These are phyloP conservation scores for Eulemur macaco DNA, from an alignment of 2,113 vertebrate species.

Conservation along the genomic window DNA sequence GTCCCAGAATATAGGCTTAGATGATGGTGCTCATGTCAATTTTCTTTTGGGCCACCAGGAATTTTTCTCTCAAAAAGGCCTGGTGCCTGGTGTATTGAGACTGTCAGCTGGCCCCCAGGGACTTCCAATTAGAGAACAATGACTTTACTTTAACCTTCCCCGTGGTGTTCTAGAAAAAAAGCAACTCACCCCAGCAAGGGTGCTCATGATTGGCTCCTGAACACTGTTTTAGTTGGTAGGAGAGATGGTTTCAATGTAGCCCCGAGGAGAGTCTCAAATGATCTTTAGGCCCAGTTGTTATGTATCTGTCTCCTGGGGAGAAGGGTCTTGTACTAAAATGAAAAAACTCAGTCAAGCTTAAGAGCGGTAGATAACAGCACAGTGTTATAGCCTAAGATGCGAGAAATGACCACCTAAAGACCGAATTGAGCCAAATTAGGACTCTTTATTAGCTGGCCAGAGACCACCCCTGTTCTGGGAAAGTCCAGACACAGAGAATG, in stretches of 20 bases:
- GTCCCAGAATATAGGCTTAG: neutral
- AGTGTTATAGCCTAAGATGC: neutral
- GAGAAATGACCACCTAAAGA: too few species aligned
- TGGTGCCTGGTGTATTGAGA: neutral
- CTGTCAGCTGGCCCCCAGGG: neutral
- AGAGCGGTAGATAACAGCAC: neutral
- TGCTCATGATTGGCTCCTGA: neutral
- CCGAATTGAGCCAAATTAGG: too few species aligned
- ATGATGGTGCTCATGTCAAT: neutral
- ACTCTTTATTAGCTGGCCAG: too few species aligned
- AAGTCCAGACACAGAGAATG: too few species aligned
- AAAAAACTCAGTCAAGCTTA: neutral
- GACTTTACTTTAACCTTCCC: neutral
- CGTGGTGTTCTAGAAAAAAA: neutral
- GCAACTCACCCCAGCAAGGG: neutral
- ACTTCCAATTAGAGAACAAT: neutral
- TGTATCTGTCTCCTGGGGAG: neutral
- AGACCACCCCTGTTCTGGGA: too few species aligned
- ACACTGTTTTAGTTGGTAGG: neutral
- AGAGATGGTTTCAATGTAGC: neutral
- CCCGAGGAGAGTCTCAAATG: neutral
- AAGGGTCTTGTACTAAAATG: neutral
- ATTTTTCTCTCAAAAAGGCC: neutral
- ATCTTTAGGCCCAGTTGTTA: neutral
- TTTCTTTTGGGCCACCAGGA: neutral